These are phyloP conservation scores for Trigoniulus corallinus DNA, from an alignment of 1,140 invertebrate species.

Conservation along the genomic window DNA sequence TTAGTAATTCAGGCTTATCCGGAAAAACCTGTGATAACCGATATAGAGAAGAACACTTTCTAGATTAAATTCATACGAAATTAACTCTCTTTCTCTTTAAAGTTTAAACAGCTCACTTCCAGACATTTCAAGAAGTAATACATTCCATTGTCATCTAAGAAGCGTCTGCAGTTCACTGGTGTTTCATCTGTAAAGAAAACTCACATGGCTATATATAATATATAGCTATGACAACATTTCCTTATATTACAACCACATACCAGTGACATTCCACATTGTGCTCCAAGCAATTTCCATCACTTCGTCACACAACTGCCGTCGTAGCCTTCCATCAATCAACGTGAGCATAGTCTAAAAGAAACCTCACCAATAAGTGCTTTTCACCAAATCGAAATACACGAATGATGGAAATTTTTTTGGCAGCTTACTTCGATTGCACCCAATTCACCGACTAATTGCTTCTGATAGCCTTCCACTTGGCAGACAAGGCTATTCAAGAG, in stretches of 20 bases:
- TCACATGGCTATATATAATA: not conserved
- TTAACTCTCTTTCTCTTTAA: not conserved
- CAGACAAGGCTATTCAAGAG: slow-evolving; percentile 88
- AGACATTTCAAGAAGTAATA: slow-evolving; percentile 69
- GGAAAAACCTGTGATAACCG: slow-evolving; percentile 49
- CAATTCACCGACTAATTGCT: slow-evolving; percentile 70
- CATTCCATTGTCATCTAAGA: slow-evolving; percentile 72
- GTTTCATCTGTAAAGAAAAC: slow-evolving; percentile 59
- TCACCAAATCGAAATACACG: no score
- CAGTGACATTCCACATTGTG: slow-evolving; percentile 87
- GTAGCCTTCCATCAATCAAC: slow-evolving; percentile 58
- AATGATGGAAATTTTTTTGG: no score
- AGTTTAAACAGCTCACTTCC: slow-evolving; percentile 16
- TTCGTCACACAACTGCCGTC: slow-evolving; percentile 65
- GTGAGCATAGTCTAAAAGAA: slow-evolving; percentile 59
- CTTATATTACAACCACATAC: slow-evolving; percentile 16
- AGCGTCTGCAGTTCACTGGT: slow-evolving; percentile 74
- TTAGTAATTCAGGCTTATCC: slow-evolving; percentile 65
- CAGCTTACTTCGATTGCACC: slow-evolving; percentile 68
- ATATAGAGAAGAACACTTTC: no score
- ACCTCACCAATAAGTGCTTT: no score
- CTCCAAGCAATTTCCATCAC: slow-evolving; percentile 96
- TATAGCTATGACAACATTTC: slow-evolving; percentile 1
- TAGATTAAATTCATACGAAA: slow-evolving; percentile 1
- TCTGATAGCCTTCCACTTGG: slow-evolving; percentile 84